Evolutionary conservation across 2,113 vertebrate species (phyloP), one percentile per base, ranked within the genome.

Genomic region (Xenopus laevis): DNA sequence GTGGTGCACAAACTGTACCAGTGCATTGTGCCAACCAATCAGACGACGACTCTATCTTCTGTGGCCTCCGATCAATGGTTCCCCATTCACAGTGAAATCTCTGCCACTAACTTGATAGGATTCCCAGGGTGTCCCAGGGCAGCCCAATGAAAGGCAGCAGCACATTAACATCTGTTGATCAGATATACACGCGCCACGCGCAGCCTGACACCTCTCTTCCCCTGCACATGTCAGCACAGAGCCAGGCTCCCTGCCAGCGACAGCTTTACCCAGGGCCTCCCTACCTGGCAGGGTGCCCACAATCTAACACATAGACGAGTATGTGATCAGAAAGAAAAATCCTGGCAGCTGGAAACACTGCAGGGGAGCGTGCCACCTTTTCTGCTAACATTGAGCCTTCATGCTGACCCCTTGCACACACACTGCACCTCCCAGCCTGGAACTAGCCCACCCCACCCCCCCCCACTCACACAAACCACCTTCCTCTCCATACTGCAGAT

Each of bases 251-350:
- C 13, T 77, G 85, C 87, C 89, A 89, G 78, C 79, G 86, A 81
- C 81, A 87, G 85, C 86, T 77, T 85, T 84, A 65, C 78, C 81
- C 81, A 77, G 83, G 88, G 90, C 89, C 87, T 90, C 89, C 86
- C 89, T 88, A 79, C 57, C 81, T 87, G 81, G 80, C 77, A 80
- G 78, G 65, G 40, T 70, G 82, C 77, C 82, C 81, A 33, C 79
- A 84, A 86, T 86, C 86, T 89, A 90, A 88, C 89, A 85, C 83
- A 81, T 84, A 84, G 86, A 77, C 70, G 79, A 80, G 79, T 84
- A 87, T 88, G 86, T 87, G 86, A 86, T 88, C 85, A 79, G n/a
- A n/a, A n/a, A n/a, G n/a, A n/a, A n/a, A n/a, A n/a, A n/a, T n/a
- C n/a, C n/a, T n/a, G n/a, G n/a, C n/a, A n/a, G n/a, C 87, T 91